Evolutionary conservation across 2,888 invertebrate genomes (phyloP), one percentile per base, ranked within the genome.

Genomic region (Eulithis testata): DNA sequence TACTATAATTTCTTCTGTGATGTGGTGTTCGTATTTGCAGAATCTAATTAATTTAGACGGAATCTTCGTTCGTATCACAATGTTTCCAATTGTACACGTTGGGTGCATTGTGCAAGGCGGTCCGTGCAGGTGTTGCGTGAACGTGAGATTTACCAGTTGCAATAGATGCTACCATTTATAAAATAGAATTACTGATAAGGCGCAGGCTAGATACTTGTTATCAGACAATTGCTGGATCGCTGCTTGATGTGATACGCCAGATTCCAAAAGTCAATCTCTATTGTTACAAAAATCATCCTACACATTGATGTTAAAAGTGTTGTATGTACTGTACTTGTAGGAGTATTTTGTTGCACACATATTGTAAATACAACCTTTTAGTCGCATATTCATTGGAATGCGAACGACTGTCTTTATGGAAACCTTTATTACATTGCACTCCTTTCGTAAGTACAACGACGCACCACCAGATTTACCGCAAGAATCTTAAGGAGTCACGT

Each of bases 1-100:
- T 4, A 21, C 57, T 61, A 54, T 74, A 14, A 76, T 75, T 68
- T 66, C 70, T 65, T 52, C 72, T 79, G 69, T 69, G 73, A 78
- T 77, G 56, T 63, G 63, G 62, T 53, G 68, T 72, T 72, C 74
- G 76, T 74, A 75, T 72, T 73, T 70, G 71, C 59, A 73, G 73
- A 74, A 70, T 78, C 62, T 80, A 81, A 85, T 83, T 83, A 81
- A 79, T 77, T 74, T 76, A 76, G 77, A 77, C 69, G 74, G 71
- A 74, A 74, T 80, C 77, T 77, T 53, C 56, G 60, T 60, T 62
- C 60, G 61, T 54, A 71, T 62, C 59, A 47, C 63, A 66, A 70
- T 70, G 65, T 69, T 58, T 57, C 62, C 60, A 67, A 62, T 68
- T 65, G 50, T 68, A 63, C 61, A 63, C 56, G 53, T 45, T 45